Evolutionary conservation across 2,797 vertebrate species (phyloP), one percentile per base, ranked within the genome.

Genomic region (Monodelphis domestica): DNA sequence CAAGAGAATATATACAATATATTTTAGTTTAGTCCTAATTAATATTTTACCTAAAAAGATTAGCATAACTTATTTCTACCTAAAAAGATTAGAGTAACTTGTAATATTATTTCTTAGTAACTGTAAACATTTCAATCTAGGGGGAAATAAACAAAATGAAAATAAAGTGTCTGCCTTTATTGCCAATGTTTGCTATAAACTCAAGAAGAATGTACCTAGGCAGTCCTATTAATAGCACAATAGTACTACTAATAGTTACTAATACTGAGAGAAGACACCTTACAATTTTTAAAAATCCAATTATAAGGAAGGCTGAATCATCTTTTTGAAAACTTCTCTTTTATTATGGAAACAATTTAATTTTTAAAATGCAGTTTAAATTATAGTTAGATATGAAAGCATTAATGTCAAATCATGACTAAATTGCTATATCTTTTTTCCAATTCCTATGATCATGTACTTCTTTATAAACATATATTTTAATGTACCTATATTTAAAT

Each of bases 51-150:
- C 56, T 92, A 90, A 89, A 55, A 24, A 30, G 87, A 12, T 54
- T 78, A 91, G 92, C 87, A 12, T 53, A 94, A 88, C 52, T 91
- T 93, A n/a, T n/a, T 93, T 78, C 95, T 94, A 56, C 11, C 56
- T 92, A 90, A 89, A 55, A 24, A 30, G 87, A 12, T 54, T 78
- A 91, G 92, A 87, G 12, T 53, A 94, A 88, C 52, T 91, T 93
- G 55, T n/a, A n/a, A n/a, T n/a, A n/a, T n/a, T n/a, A n/a, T 78
- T 53, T 33, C 56, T 90, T 91, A 84, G 88, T 59, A 56, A 90
- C 93, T 92, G 50, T 70, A 54, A 54, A 24, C 29, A 52, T 78
- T 92, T 94, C 93, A 90, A 21, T 56, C 45, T 89, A 33, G 26
- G 11, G 33, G 15, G 63, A 21, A 4, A 11, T 5, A 26, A 78